These are phyloP conservation scores for Uloborus diversus DNA, from an alignment of 1,140 invertebrate species.

Conservation along the genomic window DNA sequence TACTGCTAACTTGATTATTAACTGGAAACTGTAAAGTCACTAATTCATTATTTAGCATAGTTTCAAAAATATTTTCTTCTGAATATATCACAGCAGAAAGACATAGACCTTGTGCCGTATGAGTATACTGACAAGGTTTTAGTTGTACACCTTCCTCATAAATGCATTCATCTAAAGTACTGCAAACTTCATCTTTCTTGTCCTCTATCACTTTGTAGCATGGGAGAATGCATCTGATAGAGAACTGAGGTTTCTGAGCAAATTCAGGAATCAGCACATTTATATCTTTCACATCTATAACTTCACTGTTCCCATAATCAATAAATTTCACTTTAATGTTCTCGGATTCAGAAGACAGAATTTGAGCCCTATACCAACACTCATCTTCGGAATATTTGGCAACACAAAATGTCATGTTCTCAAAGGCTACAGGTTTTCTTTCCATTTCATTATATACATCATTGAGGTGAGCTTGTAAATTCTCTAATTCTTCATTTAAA, in stretches of 20 bases:
- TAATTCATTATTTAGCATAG: not conserved
- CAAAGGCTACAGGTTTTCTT: not conserved
- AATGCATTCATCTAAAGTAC: constrained; percentile 8
- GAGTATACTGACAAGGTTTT: constrained; percentile 15
- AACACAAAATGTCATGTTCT: constrained; percentile 16
- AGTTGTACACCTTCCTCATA: constrained; percentile 4
- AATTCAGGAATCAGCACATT: constrained; percentile 9
- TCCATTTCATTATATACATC: not conserved
- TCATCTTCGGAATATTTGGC: constrained; percentile 44
- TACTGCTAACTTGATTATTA: not conserved
- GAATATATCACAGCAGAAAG: not conserved
- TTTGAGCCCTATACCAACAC: constrained; percentile 43
- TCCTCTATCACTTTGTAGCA: constrained; percentile 2
- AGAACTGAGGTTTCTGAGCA: not conserved
- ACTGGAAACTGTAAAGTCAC: not conserved
- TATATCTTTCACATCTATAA: not conserved
- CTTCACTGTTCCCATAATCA: constrained; percentile 50
- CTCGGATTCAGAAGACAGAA: not conserved
- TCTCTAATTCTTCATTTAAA: not conserved
- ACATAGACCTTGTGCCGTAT: not conserved
- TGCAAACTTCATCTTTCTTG: not conserved
- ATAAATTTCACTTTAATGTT: constrained; percentile 31
- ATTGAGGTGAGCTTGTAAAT: constrained; percentile 10
- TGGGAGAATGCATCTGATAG: not conserved
- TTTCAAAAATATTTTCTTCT: not conserved